A percentile compares a stretch with the other conserved stretches of the same genome.
Conservation (phyloP, 2,113 vertebrate species). For the Passer montanus region DNA sequence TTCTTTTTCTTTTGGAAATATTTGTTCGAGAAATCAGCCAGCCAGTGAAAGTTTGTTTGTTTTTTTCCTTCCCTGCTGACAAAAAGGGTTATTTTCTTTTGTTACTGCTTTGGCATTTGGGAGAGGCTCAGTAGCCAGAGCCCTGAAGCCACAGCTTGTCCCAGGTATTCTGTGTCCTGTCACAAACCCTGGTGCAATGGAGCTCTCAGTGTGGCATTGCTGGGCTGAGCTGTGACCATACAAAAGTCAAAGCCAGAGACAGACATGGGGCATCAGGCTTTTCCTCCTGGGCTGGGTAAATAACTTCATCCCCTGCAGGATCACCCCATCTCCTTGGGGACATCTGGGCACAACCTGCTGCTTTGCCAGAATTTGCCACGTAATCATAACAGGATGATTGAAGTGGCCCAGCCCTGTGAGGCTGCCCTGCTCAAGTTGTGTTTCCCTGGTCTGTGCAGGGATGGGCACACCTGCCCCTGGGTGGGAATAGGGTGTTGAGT, state of each 20-base stretch:
- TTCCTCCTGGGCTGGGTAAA: background rate
- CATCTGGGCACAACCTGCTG: background rate
- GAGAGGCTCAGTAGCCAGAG: background rate
- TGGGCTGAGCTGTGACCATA: background rate
- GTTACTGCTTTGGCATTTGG: background rate
- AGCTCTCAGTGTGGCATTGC: fast-evolving
- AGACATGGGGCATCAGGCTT: fast-evolving
- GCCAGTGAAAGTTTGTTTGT: background rate
- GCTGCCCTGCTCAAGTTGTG: background rate
- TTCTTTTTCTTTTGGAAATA: background rate
- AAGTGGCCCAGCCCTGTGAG: background rate
- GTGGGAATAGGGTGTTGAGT: fast-evolving
- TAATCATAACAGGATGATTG: fast-evolving
- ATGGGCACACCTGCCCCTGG: background rate
- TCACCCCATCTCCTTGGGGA: background rate
- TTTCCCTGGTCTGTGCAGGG: background rate
- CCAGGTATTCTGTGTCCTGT: background rate
- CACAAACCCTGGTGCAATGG: background rate
- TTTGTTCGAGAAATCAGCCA: background rate
- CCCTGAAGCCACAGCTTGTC: background rate
- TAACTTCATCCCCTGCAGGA: background rate
- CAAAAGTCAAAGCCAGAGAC: background rate
- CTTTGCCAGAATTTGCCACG: background rate
- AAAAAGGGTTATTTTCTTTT: background rate
- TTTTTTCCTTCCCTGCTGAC: background rate